phyloP scores from a whole-genome alignment of 1,140 invertebrate species.

The Aphaenogaster floridana region DNA sequence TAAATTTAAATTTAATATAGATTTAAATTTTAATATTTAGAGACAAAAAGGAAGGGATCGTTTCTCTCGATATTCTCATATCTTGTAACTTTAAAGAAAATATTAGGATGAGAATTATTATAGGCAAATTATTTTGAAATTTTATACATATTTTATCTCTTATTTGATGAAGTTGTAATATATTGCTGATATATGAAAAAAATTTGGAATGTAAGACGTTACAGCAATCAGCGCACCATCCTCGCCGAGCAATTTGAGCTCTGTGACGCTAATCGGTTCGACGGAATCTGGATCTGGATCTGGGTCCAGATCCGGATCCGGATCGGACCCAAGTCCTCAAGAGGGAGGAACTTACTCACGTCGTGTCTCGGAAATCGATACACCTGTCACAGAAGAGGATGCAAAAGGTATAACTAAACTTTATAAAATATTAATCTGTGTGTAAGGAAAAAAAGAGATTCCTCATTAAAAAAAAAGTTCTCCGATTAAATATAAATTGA shows the following conservation, averaged over 20 bases:
- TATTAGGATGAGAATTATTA: not conserved
- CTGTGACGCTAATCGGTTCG: conserved; percentile 90
- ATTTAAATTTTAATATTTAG: not conserved
- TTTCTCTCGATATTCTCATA: not conserved
- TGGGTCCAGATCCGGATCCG: conserved; percentile 78
- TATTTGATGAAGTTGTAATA: not conserved
- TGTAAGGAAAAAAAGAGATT: not conserved
- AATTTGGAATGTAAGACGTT: conserved; percentile 75
- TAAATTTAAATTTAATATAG: not conserved
- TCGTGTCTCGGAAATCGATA: conserved; percentile 82
- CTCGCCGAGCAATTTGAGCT: conserved; percentile 91
- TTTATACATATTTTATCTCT: conserved; percentile 75
- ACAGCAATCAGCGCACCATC: conserved; percentile 88
- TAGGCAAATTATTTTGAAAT: conserved; percentile 62
- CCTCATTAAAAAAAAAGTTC: not conserved
- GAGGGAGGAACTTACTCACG: conserved; percentile 75
- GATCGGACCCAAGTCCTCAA: conserved; percentile 85
- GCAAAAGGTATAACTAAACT: conserved; percentile 32
- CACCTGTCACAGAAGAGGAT: conserved; percentile 56
- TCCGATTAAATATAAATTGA: not conserved
- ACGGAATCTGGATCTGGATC: conserved; percentile 85
- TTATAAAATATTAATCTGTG: not conserved
- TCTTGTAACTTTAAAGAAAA: not conserved
- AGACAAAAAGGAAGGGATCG: not conserved
- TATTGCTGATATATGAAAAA: conserved; percentile 27